Evolutionary conservation across 1,140 invertebrate genomes (phyloP).

Genomic region (Caenorhabditis briggsae): DNA sequence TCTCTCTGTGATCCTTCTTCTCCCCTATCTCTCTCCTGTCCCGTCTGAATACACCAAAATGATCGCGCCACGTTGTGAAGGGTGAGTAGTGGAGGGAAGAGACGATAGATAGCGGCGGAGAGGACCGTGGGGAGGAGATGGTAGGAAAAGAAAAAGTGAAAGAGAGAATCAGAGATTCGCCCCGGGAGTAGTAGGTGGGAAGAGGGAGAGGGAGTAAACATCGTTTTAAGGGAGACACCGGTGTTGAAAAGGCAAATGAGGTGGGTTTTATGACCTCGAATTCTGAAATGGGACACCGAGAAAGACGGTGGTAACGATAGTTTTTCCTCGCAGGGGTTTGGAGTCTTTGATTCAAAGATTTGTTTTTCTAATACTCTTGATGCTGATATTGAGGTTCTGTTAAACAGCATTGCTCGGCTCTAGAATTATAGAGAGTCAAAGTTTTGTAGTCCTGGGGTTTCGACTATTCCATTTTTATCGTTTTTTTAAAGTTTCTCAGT

Average conservation of each 20-base stretch:
- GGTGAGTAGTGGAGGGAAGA: neutral
- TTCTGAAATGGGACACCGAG: neutral
- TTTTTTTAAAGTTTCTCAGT: too few relatives aligned
- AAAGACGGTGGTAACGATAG: neutral
- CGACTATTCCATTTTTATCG: too few relatives aligned
- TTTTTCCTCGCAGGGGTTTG: too few relatives aligned
- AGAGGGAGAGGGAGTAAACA: slow-evolving; percentile 21
- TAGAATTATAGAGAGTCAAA: too few relatives aligned
- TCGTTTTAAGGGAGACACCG: slow-evolving; percentile 42
- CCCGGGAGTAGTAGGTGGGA: slow-evolving; percentile 24
- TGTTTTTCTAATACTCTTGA: too few relatives aligned
- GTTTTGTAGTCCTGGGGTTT: too few relatives aligned
- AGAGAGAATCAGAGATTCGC: slow-evolving; percentile 8
- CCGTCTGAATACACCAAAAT: slow-evolving; percentile 16
- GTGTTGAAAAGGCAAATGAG: neutral
- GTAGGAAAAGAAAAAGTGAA: too few relatives aligned
- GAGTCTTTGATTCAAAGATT: too few relatives aligned
- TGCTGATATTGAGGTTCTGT: too few relatives aligned
- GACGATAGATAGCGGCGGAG: neutral
- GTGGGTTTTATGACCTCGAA: slow-evolving; percentile 6
- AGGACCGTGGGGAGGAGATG: neutral
- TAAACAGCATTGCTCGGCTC: too few relatives aligned
- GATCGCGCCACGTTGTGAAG: slow-evolving; percentile 48
- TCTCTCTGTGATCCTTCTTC: neutral
- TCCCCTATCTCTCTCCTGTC: neutral